Conservation (phyloP, 2,888 invertebrate species). For the Chouioia cunea region DNA sequence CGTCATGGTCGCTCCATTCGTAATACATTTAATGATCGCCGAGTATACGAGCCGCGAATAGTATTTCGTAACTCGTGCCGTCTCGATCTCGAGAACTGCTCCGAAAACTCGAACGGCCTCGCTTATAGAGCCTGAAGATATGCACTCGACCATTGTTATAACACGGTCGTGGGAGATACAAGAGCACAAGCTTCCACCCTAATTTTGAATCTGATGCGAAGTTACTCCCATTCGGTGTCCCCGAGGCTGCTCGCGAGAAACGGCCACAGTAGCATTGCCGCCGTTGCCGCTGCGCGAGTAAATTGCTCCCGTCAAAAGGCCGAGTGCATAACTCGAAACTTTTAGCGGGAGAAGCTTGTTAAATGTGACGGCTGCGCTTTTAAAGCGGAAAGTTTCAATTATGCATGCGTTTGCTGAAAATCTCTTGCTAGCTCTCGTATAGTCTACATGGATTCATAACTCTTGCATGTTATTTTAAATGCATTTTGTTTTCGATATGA, state of each 20-base stretch:
- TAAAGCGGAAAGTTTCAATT: conserved; percentile 23
- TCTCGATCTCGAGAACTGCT: too few relatives aligned
- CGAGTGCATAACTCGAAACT: conserved; percentile 52
- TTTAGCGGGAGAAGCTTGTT: conserved; percentile 13
- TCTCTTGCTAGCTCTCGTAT: too few relatives aligned
- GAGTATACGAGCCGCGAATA: too few relatives aligned
- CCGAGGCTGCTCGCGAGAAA: conserved; percentile 21
- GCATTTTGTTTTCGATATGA: too few relatives aligned
- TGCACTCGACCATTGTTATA: conserved; percentile 8
- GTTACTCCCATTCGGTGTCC: conserved; percentile 28
- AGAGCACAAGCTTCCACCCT: conserved; percentile 3
- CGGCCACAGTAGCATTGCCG: too few relatives aligned
- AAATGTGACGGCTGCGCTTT: background rate
- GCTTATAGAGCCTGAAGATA: too few relatives aligned
- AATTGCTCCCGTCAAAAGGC: conserved; percentile 36
- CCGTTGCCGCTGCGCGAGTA: conserved; percentile 22
- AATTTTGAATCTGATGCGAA: conserved; percentile 44
- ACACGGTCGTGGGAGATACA: conserved; percentile 2
- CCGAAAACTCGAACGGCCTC: too few relatives aligned
- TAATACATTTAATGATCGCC: too few relatives aligned
- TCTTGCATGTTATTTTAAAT: too few relatives aligned
- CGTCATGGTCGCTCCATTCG: too few relatives aligned
- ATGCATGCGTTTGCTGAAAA: background rate
- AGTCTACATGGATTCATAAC: too few relatives aligned
- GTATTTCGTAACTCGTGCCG: too few relatives aligned